Evolutionary conservation across 2,113 vertebrate species (phyloP), one percentile per base, ranked within the genome.

Genomic region (Perognathus longimembris): DNA sequence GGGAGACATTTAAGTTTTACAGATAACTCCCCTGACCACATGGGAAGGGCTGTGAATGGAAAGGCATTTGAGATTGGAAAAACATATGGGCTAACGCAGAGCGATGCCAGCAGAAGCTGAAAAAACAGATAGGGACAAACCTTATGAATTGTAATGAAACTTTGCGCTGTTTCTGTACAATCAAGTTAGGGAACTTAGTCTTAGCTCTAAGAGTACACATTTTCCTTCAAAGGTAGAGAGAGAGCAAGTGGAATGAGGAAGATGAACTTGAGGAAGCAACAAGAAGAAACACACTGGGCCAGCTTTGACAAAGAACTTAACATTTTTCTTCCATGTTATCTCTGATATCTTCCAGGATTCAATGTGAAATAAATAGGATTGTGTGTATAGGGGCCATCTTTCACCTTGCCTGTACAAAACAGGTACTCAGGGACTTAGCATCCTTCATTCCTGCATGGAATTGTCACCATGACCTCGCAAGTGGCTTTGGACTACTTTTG

Each of bases 1-100:
- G 4, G 17, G 38, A 89, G 42, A 36, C 3, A n/a, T 54, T 77
- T 90, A 92, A 78, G 40, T 88, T 95, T 75, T 36, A 92, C 17
- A 82, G 61, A 32, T 64, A 95, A 45, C 17, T 78, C 8, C 26
- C 14, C 66, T 28, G 40, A 74, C 26, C 8, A 61, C 34, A 18
- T 28, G 4, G 54, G 32, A 83, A 74, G 78, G 86, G 26, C 7
- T 71, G 26, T 76, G 71, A 30, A 50, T 83, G 24, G 42, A 83
- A 80, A 76, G 2, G 6, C 2, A 20, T 54, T 34, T 32, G 26
- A 64, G 20, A 42, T 4, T 40, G 7, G 40, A 85, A 30, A 83
- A 75, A 11, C 45, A 50, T 5, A 74, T 6, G 70, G 11, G 6
- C 1, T 24, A 50, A 59, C 0, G 1, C 28, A 14, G 2, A 4